Percentiles rank a stretch among this genome's conserved stretches.
These are phyloP conservation scores for Channa argus DNA, from an alignment of 2,113 vertebrate species.

Conservation along the genomic window DNA sequence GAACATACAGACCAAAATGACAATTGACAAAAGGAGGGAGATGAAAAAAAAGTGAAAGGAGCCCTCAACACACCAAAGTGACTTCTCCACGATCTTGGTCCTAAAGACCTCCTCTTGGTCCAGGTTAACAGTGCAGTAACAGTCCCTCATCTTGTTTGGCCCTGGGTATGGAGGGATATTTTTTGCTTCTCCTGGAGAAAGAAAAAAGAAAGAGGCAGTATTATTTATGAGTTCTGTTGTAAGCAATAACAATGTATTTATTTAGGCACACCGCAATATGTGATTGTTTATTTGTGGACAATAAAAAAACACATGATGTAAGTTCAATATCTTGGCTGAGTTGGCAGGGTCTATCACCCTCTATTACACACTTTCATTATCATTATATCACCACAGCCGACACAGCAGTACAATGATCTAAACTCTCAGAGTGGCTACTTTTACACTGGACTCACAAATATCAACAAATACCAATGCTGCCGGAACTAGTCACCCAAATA, in stretches of 20 bases:
- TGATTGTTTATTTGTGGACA: slow-evolving; percentile 34
- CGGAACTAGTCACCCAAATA: background rate
- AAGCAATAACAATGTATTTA: slow-evolving; percentile 36
- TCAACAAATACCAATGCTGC: slow-evolving; percentile 2
- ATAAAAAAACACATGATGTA: slow-evolving; percentile 23
- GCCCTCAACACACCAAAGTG: slow-evolving; percentile 77
- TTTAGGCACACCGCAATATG: slow-evolving; percentile 16
- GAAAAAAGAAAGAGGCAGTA: slow-evolving; percentile 15
- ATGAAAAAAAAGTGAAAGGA: background rate
- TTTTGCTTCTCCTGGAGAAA: slow-evolving; percentile 93
- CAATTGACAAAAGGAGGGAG: too few relatives aligned
- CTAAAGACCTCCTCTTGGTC: slow-evolving; percentile 99
- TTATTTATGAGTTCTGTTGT: slow-evolving; percentile 27
- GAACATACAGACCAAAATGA: background rate
- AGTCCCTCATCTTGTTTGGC: slow-evolving; percentile 97
- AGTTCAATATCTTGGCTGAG: slow-evolving; percentile 12
- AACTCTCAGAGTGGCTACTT: slow-evolving; percentile 18
- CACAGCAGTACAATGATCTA: slow-evolving; percentile 34
- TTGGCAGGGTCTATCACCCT: slow-evolving; percentile 5
- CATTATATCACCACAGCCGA: slow-evolving; percentile 46
- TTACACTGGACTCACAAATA: slow-evolving; percentile 13
- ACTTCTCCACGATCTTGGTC: slow-evolving; percentile 98
- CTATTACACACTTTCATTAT: slow-evolving; percentile 13
- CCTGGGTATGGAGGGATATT: slow-evolving; percentile 97
- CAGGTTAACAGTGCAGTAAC: slow-evolving; percentile 98